Conservation (phyloP, 2,888 invertebrate species). For the Thera britannica region DNA sequence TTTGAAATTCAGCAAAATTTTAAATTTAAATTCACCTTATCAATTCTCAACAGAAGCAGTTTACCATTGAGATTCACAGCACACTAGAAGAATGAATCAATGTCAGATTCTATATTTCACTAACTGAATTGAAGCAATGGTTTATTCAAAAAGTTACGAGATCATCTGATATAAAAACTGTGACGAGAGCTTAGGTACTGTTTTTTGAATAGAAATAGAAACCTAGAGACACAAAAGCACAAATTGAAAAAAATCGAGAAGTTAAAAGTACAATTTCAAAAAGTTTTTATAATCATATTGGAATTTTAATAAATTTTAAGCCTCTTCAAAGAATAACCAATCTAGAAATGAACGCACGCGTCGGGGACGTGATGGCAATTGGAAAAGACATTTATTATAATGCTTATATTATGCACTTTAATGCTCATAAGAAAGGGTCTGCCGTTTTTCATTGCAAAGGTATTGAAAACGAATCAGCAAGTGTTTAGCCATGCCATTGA, state of each 20-base stretch:
- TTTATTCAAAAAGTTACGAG: slow-evolving; percentile 38
- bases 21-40: slow-evolving; percentile 31
- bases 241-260: too few species aligned
- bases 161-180: too few species aligned
- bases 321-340: slow-evolving; percentile 28
- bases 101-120: slow-evolving; percentile 28
- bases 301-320: background rate
- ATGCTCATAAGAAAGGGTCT: slow-evolving; percentile 44
- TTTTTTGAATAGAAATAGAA: too few species aligned
- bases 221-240: too few species aligned
- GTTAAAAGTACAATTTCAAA: too few species aligned
- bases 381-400: slow-evolving; percentile 47
- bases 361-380: slow-evolving; percentile 56
- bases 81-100: slow-evolving; percentile 25
- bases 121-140: slow-evolving; percentile 32
- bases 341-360: slow-evolving; percentile 50
- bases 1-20: slow-evolving; percentile 33
- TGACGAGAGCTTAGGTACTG: too few species aligned
- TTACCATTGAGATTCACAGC: slow-evolving; percentile 18
- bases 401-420: slow-evolving; percentile 44
- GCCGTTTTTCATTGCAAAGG: slow-evolving; percentile 42
- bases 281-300: background rate
- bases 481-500: slow-evolving; percentile 52
- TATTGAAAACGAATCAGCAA: slow-evolving; percentile 47
- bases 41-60: slow-evolving; percentile 23